phyloP scores from a whole-genome alignment of 1,140 invertebrate species.

The Oryctes rhinoceros region DNA sequence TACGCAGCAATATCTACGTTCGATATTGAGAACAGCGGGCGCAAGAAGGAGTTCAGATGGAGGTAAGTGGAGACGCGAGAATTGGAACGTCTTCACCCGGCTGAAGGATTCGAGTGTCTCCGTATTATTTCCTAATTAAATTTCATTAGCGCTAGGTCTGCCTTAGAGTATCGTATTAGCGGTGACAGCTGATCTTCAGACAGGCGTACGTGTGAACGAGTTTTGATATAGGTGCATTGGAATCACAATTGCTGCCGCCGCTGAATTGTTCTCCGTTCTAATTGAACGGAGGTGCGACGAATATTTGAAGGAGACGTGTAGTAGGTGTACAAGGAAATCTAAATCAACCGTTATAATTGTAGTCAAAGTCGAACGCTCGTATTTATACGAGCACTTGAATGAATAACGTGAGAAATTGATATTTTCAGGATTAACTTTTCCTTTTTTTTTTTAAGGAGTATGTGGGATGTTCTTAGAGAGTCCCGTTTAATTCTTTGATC shows the following conservation, averaged over 20 bases:
- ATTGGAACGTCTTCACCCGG: slow-evolving; percentile 7
- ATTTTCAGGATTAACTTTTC: too few species aligned
- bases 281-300: background rate
- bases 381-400: background rate
- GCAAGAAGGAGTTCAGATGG: background rate
- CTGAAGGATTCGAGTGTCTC: background rate
- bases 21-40: too few species aligned
- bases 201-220: slow-evolving; percentile 9
- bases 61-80: background rate
- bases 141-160: slow-evolving; percentile 33
- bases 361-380: background rate
- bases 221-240: slow-evolving; percentile 26
- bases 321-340: background rate
- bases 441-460: too few species aligned
- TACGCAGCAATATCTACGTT: too few species aligned
- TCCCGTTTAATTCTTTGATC: too few species aligned
- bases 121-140: slow-evolving; percentile 37
- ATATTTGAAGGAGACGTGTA: background rate
- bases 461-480: too few species aligned
- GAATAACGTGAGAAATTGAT: too few species aligned
- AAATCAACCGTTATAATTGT: slow-evolving; percentile 4
- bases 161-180: slow-evolving; percentile 29
- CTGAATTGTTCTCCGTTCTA: background rate
- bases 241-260: slow-evolving; percentile 16
- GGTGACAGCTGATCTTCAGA: slow-evolving; percentile 35